Percentiles rank a stretch among this genome's conserved stretches.
Conservation (phyloP, 2,113 vertebrate species). For the Rhagologus leucostigma region DNA sequence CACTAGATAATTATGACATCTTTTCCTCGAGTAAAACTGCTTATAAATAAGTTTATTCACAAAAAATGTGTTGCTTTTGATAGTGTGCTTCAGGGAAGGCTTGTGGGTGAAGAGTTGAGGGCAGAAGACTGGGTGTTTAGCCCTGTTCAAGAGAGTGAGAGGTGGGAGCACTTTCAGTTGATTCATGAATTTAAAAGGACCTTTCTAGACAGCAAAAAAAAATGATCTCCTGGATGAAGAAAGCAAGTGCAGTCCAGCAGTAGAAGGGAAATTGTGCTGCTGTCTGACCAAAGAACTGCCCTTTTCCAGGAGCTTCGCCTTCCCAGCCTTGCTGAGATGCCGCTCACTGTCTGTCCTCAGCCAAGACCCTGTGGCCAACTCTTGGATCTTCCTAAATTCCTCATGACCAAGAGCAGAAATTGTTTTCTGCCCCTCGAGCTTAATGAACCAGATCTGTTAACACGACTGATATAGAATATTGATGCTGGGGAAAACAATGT, state of each 20-base stretch:
- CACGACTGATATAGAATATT: background rate
- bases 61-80: background rate
- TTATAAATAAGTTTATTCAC: background rate
- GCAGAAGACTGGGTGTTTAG: background rate
- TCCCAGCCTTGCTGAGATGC: background rate
- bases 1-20: background rate
- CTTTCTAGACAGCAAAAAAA: background rate
- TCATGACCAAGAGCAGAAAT: background rate
- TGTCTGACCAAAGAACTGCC: background rate
- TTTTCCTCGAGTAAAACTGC: background rate
- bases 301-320: background rate
- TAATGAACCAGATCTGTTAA: background rate
- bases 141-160: background rate
- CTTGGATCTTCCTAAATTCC: background rate
- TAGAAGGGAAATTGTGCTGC: background rate
- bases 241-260: background rate
- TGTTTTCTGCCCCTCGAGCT: background rate
- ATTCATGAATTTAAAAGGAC: background rate
- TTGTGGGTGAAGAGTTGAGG: background rate
- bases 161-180: background rate
- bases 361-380: background rate
- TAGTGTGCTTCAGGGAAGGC: background rate
- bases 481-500: background rate
- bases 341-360: accelerated
- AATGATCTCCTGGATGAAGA: background rate